Base-by-base conservation (phyloP, 2,888 invertebrate genomes). In the Prenolepis imparis region DNA sequence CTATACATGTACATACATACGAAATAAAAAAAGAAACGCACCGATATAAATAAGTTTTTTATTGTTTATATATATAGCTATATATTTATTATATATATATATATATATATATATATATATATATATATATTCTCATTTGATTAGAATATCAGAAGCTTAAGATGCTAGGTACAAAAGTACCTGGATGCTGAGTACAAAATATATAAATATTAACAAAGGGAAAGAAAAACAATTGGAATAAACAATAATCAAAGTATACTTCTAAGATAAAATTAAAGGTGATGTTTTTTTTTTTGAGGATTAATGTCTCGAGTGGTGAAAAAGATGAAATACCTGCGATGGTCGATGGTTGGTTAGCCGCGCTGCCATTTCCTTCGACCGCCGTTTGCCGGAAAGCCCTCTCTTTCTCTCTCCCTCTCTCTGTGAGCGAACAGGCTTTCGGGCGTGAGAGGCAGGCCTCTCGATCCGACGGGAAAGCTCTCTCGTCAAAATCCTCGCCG, bases 401-500 rank as follows among this genome's bases (percentile, higher is more conserved):
- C 9, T 52, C 48, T 52, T 8, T 6, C 8, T n/a, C n/a, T 48
- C 48, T n/a, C 18, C 6, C 39, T 36, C 12, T 52, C 6, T n/a
- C 48, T 52, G 75, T 8, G 36, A 28, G 36, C 24, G 9, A 55
- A 66, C 52, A 9, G 28, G 52, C 59, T 59, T 15, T 63, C 44
- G 68, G 72, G 72, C 78, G 59, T 80, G 72, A 80, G 72, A 80
- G 64, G 75, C 77, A 57, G 59, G 59, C 59, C 78, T 80, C 59
- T 80, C 78, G 72, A 80, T 59, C 59, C 72, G 78, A 80, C 44
- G 72, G 59, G 72, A 61, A 80, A 70, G 78, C 78, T 68, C 78
- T 63, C 77, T 78, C 78, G 70, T 80, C 78, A 80, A 80, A 80
- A 80, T 70, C 78, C 57, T 44, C 44, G 59, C 36, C 72, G 78